Base-by-base conservation (phyloP, 1,140 invertebrate species). In the Brachionus paranguensis region DNA sequence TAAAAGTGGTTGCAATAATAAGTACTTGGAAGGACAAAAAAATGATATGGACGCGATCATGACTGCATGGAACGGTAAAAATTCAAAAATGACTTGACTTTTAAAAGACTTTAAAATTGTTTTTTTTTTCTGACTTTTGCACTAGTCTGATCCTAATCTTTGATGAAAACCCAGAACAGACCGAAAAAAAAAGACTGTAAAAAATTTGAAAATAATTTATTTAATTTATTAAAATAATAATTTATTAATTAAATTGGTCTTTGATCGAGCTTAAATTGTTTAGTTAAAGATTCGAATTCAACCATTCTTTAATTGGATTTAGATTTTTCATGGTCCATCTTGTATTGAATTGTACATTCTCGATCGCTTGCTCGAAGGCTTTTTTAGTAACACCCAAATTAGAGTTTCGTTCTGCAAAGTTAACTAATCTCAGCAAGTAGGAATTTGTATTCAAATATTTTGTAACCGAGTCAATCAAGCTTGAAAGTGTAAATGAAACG, bases 251-350 rank as follows among this genome's bases (percentile, higher is more conserved):
- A n/a, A 53, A 1, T 6, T 14, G 1, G 14, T 53, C 14, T 53
- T 53, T 14, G 3, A 17, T 53, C 17, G 1, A 53, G 17, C 7
- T 53, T 17, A 53, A 53, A 4, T 14, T n/a, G 47, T 53, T 53
- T 17, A 37, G 33, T 37, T 37, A 37, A 37, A 37, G 5, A 50
- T 76, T 76, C 14, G 17, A 47, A 17, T 43, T 72, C 10, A 95
- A 86, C 94, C 94, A 96, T 14, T 92, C 88, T 1, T 92, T 90
- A 50, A 96, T 94, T 0, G 90, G 90, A 17, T 91, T 88, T 85
- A 93, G 93, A 89, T 95, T 94, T 72, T 89, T 91, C 24, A 93
- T 89, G 91, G 94, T 92, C 94, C 94, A 96, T 74, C 92, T 90
- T 0, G 95, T 92, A 86, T 95, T 95, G 3, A 93, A 92, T 86